These are phyloP conservation scores for Polypterus senegalus DNA, from an alignment of 2,113 vertebrate genomes.

Conservation along the genomic window DNA sequence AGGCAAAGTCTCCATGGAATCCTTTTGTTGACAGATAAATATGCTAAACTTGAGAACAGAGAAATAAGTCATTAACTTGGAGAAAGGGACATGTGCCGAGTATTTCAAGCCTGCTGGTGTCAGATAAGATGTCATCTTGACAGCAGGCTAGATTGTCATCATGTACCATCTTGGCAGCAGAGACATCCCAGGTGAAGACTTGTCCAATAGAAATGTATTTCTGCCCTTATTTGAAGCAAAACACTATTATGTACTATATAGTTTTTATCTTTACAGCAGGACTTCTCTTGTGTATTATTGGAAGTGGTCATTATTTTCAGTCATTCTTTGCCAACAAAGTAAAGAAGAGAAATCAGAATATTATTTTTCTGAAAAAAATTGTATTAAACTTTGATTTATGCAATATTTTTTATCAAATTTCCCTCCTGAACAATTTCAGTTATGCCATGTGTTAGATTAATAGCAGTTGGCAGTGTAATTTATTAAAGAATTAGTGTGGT, in stretches of 20 bases:
- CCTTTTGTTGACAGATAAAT: neutral
- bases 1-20: neutral
- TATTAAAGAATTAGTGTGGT: too few species aligned
- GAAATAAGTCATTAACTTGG: constrained; percentile 8
- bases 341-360: too few species aligned
- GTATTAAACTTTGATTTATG: too few species aligned
- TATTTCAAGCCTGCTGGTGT: constrained; percentile 18
- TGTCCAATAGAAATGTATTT: neutral
- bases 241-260: too few species aligned
- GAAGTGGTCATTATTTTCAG: neutral
- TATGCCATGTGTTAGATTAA: too few species aligned
- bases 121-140: constrained; percentile 7
- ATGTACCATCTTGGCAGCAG: constrained; percentile 3
- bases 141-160: constrained; percentile 20
- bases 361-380: too few species aligned
- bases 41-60: constrained; percentile 11
- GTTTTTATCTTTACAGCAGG: constrained; percentile 11
- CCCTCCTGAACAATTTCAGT: too few species aligned
- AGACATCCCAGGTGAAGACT: neutral
- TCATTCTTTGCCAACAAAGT: neutral
- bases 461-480: too few species aligned
- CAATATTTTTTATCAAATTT: too few species aligned
- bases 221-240: neutral
- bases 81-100: constrained; percentile 12
- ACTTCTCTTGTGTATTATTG: neutral